Evolutionary conservation across 2,888 invertebrate genomes (phyloP), one percentile per base, ranked within the genome.

Genomic region (Drosophila aldrichi): DNA sequence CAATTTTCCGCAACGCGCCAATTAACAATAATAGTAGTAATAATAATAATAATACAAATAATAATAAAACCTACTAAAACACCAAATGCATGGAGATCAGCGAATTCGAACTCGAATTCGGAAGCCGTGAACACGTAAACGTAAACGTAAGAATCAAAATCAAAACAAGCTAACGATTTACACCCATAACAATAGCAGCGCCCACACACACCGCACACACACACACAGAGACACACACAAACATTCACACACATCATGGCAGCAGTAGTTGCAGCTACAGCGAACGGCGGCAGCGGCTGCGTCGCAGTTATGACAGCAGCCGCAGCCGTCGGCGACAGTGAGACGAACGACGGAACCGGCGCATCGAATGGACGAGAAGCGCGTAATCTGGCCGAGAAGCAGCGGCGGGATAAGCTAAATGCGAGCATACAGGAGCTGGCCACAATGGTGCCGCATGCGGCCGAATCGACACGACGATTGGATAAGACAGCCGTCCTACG

Each of bases 401-500:
- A 96, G 92, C 95, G 98, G 20, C 95, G 98, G 63, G 97, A 98
- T 92, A 97, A 97, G 92, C 95, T 98, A 81, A 98, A 98, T 93
- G 95, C 95, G 43, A 96, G 96, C 92, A 97, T 98, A 84, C 95
- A 95, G 64, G 96, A 97, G 92, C 94, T 98, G 93, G 96, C 97
- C 65, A 94, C 95, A 48, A 94, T 97, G 89, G 95, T 98, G 74
- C 97, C 97, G 20, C 95, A 96, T 92, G 96, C 97, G 48, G 95
- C 96, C 32, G 95, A 95, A 88, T 96, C 97, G 70, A 95, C 96
- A 57, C 95, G 97, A 77, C 95, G 96, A 87, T 95, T 97, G 90
- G 98, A 98, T 93, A 98, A 98, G 93, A 98, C 98, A 9, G 97
- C 97, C 81, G 96, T 98, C 63, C 94, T 98, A 59, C 94, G 98